phyloP scores from a whole-genome alignment of 2,797 vertebrate genomes.

The Acanthiza pusilla region DNA sequence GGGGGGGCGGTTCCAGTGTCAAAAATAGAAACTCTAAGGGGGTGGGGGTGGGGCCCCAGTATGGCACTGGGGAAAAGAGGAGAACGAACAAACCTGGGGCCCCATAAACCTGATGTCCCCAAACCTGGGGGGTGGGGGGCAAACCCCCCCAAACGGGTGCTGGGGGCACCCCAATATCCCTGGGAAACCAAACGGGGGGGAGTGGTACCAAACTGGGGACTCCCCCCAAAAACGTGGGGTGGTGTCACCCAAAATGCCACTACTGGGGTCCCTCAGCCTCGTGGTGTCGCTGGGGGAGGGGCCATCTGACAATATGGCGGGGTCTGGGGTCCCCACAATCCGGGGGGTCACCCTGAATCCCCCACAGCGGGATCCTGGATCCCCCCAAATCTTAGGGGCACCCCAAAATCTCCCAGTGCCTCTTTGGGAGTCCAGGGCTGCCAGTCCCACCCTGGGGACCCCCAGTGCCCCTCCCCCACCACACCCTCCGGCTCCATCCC shows the following conservation, averaged over 20 bases:
- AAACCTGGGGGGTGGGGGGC: not conserved
- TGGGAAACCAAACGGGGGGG: not conserved
- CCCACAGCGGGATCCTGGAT: not conserved
- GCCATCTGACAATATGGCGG: not conserved
- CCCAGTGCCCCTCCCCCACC: too few relatives aligned
- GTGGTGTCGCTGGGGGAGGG: not conserved
- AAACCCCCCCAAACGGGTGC: not conserved
- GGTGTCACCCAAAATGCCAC: not conserved
- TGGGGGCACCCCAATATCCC: not conserved
- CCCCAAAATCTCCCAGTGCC: not conserved
- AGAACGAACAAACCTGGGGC: not conserved
- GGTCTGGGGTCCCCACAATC: not conserved
- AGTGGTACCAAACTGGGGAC: not conserved
- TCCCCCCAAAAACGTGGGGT: not conserved
- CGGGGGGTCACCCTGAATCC: not conserved
- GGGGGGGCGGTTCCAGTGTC: not conserved
- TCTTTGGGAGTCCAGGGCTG: not conserved
- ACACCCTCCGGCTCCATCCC: not conserved
- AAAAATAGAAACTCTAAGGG: not conserved
- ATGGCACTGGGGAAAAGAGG: not conserved
- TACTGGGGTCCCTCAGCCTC: not conserved
- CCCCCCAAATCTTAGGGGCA: not conserved
- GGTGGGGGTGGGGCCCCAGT: not conserved
- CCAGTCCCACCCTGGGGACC: not conserved
- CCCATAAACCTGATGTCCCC: not conserved